These are phyloP conservation scores for Cochlearius cochlearius DNA, from an alignment of 2,113 vertebrate species.

Conservation along the genomic window DNA sequence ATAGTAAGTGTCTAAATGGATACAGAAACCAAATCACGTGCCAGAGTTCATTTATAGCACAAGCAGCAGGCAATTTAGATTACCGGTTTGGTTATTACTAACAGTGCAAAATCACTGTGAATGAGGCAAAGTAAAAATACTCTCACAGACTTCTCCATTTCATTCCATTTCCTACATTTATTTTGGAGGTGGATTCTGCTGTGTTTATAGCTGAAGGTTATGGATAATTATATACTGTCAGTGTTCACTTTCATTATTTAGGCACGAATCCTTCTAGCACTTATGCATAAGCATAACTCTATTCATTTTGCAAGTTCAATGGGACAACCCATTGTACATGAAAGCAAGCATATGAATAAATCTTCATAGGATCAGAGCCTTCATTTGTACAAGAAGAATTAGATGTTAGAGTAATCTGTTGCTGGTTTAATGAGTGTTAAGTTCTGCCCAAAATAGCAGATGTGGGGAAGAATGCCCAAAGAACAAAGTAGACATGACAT, in stretches of 20 bases:
- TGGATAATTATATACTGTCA: not conserved
- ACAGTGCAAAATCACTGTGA: not conserved
- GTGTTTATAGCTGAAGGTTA: slow-evolving; percentile 19
- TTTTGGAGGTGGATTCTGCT: slow-evolving; percentile 11
- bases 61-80: slow-evolving; percentile 16
- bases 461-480: slow-evolving; percentile 19
- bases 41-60: not conserved
- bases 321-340: not conserved
- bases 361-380: not conserved
- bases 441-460: slow-evolving; percentile 24
- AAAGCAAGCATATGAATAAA: slow-evolving; percentile 19
- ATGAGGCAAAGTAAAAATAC: slow-evolving; percentile 26
- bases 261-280: not conserved
- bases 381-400: slow-evolving; percentile 9
- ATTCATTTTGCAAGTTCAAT: not conserved
- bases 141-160: not conserved
- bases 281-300: not conserved
- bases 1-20: not conserved
- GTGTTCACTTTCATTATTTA: slow-evolving; percentile 20
- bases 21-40: not conserved
- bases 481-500: slow-evolving; percentile 45
- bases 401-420: not conserved
- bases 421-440: not conserved
- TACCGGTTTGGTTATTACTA: not conserved
- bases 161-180: slow-evolving; percentile 17